phyloP scores from a whole-genome alignment of 2,113 vertebrate species.

The Ondatra zibethicus region DNA sequence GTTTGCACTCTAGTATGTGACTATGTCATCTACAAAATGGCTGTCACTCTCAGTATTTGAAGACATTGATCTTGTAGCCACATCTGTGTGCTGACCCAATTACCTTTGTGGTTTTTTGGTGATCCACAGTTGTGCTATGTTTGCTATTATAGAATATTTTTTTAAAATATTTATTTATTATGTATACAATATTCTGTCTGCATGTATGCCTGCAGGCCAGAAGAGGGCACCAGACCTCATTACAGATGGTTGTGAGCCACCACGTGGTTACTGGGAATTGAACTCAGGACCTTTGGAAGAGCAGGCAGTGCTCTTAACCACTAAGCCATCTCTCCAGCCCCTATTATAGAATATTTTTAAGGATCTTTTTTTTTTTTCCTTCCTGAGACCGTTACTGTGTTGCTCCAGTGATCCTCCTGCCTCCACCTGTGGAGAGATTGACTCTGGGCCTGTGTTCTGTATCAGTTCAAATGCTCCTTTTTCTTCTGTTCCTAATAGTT shows the following conservation, averaged over 20 bases:
- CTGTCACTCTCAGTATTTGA: background rate
- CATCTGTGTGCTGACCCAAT: background rate
- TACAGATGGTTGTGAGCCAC: no score
- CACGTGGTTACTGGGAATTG: no score
- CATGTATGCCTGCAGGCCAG: no score
- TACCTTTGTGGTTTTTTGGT: background rate
- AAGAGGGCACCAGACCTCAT: no score
- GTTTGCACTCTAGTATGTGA: background rate
- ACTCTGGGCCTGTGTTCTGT: background rate
- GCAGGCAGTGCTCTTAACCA: no score
- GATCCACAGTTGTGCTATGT: background rate
- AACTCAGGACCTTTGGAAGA: no score
- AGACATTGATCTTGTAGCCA: background rate
- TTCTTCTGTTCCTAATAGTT: background rate
- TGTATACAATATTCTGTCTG: no score
- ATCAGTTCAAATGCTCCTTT: background rate
- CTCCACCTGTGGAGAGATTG: background rate
- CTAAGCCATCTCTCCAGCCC: no score
- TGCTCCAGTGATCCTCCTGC: background rate
- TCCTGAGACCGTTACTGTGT: background rate
- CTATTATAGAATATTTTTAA: no score
- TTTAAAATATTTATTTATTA: no score
- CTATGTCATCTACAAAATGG: rapidly evolving
- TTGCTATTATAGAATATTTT: background rate
- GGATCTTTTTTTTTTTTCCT: background rate